A percentile compares a stretch with the other conserved stretches of the same genome.
Conservation (phyloP, 2,113 vertebrate genomes). For the Bagarius yarrelli region DNA sequence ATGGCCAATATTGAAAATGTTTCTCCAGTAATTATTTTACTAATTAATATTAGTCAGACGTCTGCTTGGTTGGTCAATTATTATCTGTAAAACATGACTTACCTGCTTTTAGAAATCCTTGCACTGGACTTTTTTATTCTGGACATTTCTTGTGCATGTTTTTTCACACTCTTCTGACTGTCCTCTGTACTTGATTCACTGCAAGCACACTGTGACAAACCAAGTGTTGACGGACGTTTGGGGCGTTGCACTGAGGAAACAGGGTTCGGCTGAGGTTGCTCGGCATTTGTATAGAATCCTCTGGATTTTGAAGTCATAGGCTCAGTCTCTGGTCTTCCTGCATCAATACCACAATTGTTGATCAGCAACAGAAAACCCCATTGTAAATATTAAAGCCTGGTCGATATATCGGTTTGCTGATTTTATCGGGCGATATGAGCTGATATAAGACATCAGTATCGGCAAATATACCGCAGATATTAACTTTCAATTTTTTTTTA, state of each 20-base stretch:
- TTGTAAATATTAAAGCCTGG: neutral
- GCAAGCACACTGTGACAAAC: neutral
- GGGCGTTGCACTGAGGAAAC: neutral
- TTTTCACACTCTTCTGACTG: neutral
- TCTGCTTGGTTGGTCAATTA: neutral
- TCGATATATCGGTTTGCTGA: no score
- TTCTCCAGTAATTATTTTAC: neutral
- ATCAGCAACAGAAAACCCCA: neutral
- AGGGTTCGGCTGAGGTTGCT: neutral
- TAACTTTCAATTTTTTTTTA: no score
- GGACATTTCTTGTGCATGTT: neutral
- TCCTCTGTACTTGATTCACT: neutral
- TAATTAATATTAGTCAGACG: neutral
- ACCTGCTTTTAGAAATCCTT: conserved; percentile 5
- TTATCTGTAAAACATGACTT: neutral
- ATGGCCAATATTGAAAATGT: neutral
- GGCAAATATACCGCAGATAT: no score
- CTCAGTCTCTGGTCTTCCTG: neutral
- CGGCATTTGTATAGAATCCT: neutral
- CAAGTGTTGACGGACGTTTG: neutral
- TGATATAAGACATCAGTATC: neutral
- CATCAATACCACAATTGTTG: neutral
- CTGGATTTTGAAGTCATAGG: neutral
- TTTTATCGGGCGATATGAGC: no score
- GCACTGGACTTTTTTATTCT: neutral